Percentiles rank a stretch among this genome's conserved stretches.
Evolutionary conservation across 2,888 invertebrate genomes (phyloP).

Genomic region (Acrocyrtus sp.): DNA sequence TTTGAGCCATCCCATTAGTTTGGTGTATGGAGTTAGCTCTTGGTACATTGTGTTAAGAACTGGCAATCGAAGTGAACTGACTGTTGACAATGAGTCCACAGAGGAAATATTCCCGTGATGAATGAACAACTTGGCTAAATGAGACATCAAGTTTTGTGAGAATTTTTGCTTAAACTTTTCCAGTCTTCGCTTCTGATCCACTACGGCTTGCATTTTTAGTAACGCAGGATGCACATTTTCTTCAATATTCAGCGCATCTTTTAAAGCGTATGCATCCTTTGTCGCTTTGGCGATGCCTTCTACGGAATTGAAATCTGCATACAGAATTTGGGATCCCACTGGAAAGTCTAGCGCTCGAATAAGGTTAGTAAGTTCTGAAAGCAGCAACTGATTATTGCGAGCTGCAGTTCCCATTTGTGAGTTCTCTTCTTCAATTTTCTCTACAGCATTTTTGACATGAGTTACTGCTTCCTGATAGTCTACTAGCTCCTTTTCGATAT

Average conservation of each 20-base stretch:
- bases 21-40: constrained; percentile 86
- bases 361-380: constrained; percentile 82
- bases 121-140: constrained; percentile 94
- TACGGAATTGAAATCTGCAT: constrained; percentile 58
- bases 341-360: constrained; percentile 62
- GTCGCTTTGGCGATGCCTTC: constrained; percentile 62
- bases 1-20: constrained; percentile 92
- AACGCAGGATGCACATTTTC: constrained; percentile 72
- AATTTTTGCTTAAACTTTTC: constrained; percentile 83
- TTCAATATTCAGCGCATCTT: constrained; percentile 67
- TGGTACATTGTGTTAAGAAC: constrained; percentile 84
- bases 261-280: constrained; percentile 56
- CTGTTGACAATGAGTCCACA: constrained; percentile 46
- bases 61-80: constrained; percentile 74
- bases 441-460: constrained; percentile 88
- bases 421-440: constrained; percentile 91
- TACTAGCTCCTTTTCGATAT: constrained; percentile 78
- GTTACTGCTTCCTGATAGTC: constrained; percentile 84
- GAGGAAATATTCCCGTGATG: constrained; percentile 75
- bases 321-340: constrained; percentile 54
- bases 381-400: constrained; percentile 82
- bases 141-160: constrained; percentile 84
- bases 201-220: constrained; percentile 77
- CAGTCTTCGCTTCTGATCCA: constrained; percentile 82
- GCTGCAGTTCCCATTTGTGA: constrained; percentile 86